Evolutionary conservation across 2,888 invertebrate genomes (phyloP), one percentile per base, ranked within the genome.

Genomic region (Dryomyza anilis): DNA sequence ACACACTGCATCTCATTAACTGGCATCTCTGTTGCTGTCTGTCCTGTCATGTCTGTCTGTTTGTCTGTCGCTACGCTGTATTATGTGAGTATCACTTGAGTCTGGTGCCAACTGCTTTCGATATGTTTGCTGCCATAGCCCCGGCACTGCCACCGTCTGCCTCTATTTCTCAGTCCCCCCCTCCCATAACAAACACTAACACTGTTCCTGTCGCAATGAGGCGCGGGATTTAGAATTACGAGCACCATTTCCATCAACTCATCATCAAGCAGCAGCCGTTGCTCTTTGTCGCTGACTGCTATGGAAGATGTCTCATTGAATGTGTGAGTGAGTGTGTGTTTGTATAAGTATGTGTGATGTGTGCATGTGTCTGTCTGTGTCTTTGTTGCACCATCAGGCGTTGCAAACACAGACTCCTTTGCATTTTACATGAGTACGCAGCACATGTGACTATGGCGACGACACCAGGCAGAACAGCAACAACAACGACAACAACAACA

Each of bases 341-440:
- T n/a, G n/a, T n/a, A n/a, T n/a, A n/a, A n/a, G n/a, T n/a, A n/a
- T n/a, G n/a, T n/a, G n/a, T n/a, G n/a, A n/a, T n/a, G n/a, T n/a
- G n/a, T n/a, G 33, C 16, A 12, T 25, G 43, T 23, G 43, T 23
- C 16, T 30, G 19, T 46, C 16, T 39, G 52, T 43, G 39, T 50
- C 16, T 10, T 16, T 36, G 16, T 12, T 36, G n/a, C 50, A 50
- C 36, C 60, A 50, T 50, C 48, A 61, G 61, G 25, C 50, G 39
- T 36, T 39, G n/a, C 61, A n/a, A 61, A 52, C 61, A 61, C 46
- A 55, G 66, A 66, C 62, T 63, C 63, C 56, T 69, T 70, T 68
- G 67, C 67, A 69, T 69, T 67, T 68, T 65, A 68, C 59, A 71
- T 63, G 64, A 60, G 50, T 58, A 64, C 68, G 69, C 62, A 57